Evolutionary conservation across 2,113 vertebrate species (phyloP).

Genomic region (Gavia stellata): DNA sequence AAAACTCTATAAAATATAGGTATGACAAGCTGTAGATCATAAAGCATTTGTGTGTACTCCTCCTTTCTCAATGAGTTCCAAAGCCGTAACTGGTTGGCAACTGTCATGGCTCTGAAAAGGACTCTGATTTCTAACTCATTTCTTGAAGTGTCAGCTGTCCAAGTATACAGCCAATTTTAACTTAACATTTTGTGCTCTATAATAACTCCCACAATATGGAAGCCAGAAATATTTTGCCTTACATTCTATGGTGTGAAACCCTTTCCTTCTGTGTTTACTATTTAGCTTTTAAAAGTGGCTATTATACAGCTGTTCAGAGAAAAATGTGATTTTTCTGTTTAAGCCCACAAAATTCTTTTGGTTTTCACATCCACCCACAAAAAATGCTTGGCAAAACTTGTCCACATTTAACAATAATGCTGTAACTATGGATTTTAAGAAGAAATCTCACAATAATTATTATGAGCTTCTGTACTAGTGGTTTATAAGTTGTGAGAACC

Average conservation of each 20-base stretch:
- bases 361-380: slow-evolving; percentile 31
- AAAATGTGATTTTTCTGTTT: slow-evolving; percentile 48
- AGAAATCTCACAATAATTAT: not conserved
- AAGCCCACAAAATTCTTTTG: slow-evolving; percentile 30
- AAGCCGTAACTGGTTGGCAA: not conserved
- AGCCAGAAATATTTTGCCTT: slow-evolving; percentile 62
- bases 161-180: slow-evolving; percentile 7
- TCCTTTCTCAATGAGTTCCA: not conserved
- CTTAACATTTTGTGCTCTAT: slow-evolving; percentile 1
- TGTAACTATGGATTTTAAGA: not conserved
- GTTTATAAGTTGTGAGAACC: not conserved
- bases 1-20: not conserved
- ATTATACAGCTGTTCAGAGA: slow-evolving; percentile 47
- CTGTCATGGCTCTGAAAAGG: not conserved
- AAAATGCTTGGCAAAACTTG: slow-evolving; percentile 35
- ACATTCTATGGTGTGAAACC: not conserved
- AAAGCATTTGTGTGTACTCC: not conserved
- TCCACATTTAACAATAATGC: not conserved
- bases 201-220: slow-evolving; percentile 59
- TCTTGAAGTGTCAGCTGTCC: slow-evolving; percentile 23
- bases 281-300: slow-evolving; percentile 32
- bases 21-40: not conserved
- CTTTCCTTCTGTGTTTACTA: slow-evolving; percentile 41
- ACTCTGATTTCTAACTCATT: slow-evolving; percentile 2
- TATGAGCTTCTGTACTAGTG: not conserved